A percentile compares a stretch with the other conserved stretches of the same genome.
These are phyloP conservation scores for Aphidoletes aphidimyza DNA, from an alignment of 2,888 invertebrate species.

Conservation along the genomic window DNA sequence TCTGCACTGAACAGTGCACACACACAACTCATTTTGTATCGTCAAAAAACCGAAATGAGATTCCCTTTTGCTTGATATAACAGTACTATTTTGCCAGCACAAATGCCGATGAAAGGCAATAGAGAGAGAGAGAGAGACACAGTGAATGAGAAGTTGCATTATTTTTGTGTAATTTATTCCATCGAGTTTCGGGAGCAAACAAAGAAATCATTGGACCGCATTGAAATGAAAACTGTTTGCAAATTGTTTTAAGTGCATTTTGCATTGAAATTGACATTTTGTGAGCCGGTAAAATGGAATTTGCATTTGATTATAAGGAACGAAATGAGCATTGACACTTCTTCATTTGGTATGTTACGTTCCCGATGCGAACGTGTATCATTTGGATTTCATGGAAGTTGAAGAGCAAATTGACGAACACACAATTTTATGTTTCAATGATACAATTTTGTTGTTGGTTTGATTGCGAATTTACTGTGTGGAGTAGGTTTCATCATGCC, in stretches of 20 bases:
- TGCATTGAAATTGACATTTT: slow-evolving; percentile 39
- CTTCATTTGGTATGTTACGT: too few species aligned
- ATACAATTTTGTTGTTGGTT: too few species aligned
- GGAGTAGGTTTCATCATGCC: too few species aligned
- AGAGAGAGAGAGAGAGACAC: too few species aligned
- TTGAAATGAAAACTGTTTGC: slow-evolving; percentile 35
- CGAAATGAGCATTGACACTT: not conserved
- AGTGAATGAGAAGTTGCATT: not conserved
- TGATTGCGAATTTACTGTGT: not conserved
- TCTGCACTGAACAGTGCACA: too few species aligned
- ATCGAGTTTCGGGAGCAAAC: not conserved
- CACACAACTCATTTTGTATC: slow-evolving; percentile 3
- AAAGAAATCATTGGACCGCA: slow-evolving; percentile 34
- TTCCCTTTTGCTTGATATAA: slow-evolving; percentile 12
- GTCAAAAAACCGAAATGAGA: slow-evolving; percentile 21
- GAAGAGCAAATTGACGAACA: too few species aligned
- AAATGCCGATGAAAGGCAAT: too few species aligned
- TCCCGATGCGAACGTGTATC: too few species aligned
- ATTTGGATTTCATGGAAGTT: too few species aligned
- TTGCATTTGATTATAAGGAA: not conserved
- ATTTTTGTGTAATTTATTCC: slow-evolving; percentile 34
- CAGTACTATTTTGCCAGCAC: not conserved
- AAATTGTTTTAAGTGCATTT: slow-evolving; percentile 32
- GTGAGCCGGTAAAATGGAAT: not conserved
- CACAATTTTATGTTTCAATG: too few species aligned